Evolutionary conservation across 2,797 vertebrate genomes (phyloP).

Genomic region (Ciconia nigra): DNA sequence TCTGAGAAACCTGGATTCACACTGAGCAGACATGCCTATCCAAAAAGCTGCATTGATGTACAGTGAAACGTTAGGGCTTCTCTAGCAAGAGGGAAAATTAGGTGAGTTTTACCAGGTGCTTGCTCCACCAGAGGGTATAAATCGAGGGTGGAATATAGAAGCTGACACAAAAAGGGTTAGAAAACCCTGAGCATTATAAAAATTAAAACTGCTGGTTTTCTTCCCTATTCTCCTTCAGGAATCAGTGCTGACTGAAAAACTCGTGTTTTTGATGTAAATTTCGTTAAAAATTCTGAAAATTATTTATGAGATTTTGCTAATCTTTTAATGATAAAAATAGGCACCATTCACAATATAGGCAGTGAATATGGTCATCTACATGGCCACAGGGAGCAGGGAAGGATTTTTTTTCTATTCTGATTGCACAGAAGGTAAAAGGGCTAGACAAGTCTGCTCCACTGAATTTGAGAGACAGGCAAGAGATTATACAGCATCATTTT

Average conservation of each 20-base stretch:
- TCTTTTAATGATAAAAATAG: not conserved
- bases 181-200: not conserved
- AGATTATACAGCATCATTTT: not conserved
- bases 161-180: not conserved
- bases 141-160: not conserved
- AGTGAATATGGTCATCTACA: not conserved
- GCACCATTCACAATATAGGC: not conserved
- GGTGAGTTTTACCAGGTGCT: not conserved
- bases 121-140: not conserved
- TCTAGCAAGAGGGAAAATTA: not conserved
- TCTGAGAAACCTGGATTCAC: not conserved
- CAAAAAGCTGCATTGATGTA: not conserved
- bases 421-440: not conserved
- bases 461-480: not conserved
- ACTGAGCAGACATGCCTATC: not conserved
- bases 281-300: not conserved
- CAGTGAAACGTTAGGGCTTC: not conserved
- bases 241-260: not conserved
- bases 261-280: not conserved
- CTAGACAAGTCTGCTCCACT: not conserved
- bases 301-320: fast-evolving
- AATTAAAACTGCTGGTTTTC: not conserved
- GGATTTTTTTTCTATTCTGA: not conserved
- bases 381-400: not conserved
- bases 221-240: not conserved